Base-by-base conservation (phyloP, 2,888 invertebrate genomes). In the Digitonthophagus gazella region DNA sequence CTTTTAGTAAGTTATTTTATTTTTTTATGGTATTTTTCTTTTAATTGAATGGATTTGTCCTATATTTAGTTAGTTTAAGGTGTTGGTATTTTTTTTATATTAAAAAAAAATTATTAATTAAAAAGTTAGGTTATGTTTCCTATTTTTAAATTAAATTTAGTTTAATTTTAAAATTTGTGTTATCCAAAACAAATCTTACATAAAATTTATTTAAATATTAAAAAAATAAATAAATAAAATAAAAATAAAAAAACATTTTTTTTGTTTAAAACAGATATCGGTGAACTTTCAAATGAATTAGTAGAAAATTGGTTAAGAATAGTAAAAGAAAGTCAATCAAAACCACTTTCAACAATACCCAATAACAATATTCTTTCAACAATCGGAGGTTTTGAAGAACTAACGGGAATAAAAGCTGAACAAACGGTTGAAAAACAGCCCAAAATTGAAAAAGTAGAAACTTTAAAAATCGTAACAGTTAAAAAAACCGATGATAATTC, bases 261-360 rank as follows among this genome's bases (percentile, higher is more conserved):
- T 78, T 74, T 67, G 58, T 74, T 71, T 86, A 1, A 44, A 86
- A 76, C 84, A 93, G 93, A 87, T 79, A 91, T 95, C 68, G 88
- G 92, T 79, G 87, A 89, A 69, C 84, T 95, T 76, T 93, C 96
- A 11, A 88, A 89, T 68, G 90, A 91, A 76, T 85, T 96, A 69
- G 96, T 96, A 20, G 93, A 95, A 78, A 92, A 93, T 80, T 96
- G 96, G 96, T 85, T 96, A 76, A 91, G 91, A 81, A 91, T 95
- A 69, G 95, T 96, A 1, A 94, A 95, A 82, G 92, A 91, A 71
- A 90, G 91, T 58, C 70, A 70, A 64, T 65, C n/a, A 15, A 58
- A 58, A 22, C 54, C 19, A 20, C 3, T 61, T 44, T 44, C 28
- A 1, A 44, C 28, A 5, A 44, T 44, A 1, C 28, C 28, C 28